Evolutionary conservation across 2,888 invertebrate species (phyloP).

Genomic region (Heliconius hortense): DNA sequence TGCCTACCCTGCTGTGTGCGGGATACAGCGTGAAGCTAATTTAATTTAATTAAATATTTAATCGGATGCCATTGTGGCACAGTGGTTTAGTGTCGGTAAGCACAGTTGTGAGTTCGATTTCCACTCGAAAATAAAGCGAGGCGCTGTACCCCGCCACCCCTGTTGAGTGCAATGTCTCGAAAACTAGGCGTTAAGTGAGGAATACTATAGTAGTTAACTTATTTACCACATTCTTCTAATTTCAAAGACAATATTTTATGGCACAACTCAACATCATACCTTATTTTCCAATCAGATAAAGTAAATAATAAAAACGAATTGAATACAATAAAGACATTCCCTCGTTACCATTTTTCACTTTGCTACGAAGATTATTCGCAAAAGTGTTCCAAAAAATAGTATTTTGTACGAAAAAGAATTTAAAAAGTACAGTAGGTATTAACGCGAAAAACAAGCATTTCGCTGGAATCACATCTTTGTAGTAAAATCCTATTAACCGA

Average conservation of each 20-base stretch:
- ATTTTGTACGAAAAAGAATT: slow-evolving; percentile 17
- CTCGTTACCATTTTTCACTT: background rate
- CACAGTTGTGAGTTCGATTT: background rate
- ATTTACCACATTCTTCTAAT: no score
- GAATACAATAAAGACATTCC: background rate
- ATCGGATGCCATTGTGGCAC: no score
- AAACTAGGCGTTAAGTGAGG: background rate
- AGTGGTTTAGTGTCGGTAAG: no score
- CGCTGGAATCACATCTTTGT: slow-evolving; percentile 45
- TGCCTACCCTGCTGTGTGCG: no score
- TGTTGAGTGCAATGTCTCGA: background rate
- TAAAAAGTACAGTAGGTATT: slow-evolving; percentile 29
- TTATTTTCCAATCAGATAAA: no score
- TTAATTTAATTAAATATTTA: no score
- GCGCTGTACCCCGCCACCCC: background rate
- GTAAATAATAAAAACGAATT: background rate
- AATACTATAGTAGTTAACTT: no score
- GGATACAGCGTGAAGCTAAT: no score
- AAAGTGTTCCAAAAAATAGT: background rate
- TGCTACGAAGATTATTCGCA: background rate
- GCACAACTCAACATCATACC: no score
- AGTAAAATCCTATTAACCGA: slow-evolving; percentile 58
- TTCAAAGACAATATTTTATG: no score
- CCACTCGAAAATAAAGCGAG: background rate
- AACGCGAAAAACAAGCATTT: slow-evolving; percentile 38